These are phyloP conservation scores for Epinephelus coioides DNA, from an alignment of 2,797 vertebrate genomes.

Conservation along the genomic window DNA sequence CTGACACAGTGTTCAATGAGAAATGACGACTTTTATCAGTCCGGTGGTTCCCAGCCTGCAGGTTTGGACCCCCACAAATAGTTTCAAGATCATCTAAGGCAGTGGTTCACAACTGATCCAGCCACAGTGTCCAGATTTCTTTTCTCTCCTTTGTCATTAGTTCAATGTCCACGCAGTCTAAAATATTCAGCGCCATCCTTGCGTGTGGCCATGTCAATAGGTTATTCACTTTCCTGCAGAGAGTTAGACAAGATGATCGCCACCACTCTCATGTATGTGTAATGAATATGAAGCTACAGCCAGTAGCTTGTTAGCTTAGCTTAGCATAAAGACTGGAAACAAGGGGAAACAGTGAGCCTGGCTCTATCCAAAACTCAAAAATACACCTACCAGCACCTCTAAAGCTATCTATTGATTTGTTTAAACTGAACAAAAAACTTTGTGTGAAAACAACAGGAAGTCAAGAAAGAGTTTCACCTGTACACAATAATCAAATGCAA, in stretches of 20 bases:
- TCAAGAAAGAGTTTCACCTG: too few relatives aligned
- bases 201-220: background rate
- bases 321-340: slow-evolving; percentile 24
- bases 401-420: background rate
- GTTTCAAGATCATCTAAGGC: background rate
- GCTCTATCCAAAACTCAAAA: background rate
- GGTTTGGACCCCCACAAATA: background rate
- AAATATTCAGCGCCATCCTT: too few relatives aligned
- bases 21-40: slow-evolving; percentile 46
- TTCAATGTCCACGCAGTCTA: too few relatives aligned
- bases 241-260: background rate
- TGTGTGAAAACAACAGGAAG: too few relatives aligned
- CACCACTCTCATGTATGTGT: background rate
- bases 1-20: slow-evolving; percentile 49
- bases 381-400: background rate
- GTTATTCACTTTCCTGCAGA: slow-evolving; percentile 4
- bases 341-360: background rate
- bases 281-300: background rate
- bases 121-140: too few relatives aligned
- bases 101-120: too few relatives aligned
- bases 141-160: too few relatives aligned
- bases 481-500: too few relatives aligned
- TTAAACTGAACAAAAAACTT: too few relatives aligned
- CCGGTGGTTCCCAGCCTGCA: slow-evolving; percentile 26
- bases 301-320: background rate